Conservation (phyloP, 53 echinoderm and acorn worm species). For the Antedon mediterranea region DNA sequence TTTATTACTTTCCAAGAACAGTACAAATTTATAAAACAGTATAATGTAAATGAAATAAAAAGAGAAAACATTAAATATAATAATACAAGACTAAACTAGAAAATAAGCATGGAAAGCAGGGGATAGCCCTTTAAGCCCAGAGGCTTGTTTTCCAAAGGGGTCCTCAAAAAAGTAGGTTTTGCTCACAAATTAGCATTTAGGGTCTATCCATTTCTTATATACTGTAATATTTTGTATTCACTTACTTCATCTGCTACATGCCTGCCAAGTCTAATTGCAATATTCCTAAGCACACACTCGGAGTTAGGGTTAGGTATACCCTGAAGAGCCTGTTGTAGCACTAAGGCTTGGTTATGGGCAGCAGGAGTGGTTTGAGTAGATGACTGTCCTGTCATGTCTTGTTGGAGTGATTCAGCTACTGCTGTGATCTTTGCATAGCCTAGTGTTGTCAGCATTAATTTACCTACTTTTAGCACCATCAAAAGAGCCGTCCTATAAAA, state of each 20-base stretch:
- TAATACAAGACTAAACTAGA: no score
- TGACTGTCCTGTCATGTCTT: constrained; percentile 37
- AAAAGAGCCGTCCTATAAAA: constrained; percentile 49
- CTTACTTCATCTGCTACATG: constrained; percentile 86
- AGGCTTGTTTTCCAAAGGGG: no score
- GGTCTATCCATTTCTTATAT: no score
- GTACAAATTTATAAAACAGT: no score
- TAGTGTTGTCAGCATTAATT: constrained; percentile 90
- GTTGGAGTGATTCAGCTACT: constrained; percentile 90
- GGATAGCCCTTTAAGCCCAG: no score
- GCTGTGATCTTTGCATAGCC: constrained; percentile 90
- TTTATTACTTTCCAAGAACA: no score
- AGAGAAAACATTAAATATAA: no score
- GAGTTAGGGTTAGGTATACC: constrained; percentile 93
- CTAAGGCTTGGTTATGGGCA: constrained; percentile 86
- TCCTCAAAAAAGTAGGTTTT: no score
- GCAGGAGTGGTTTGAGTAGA: constrained; percentile 6
- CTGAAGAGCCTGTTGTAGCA: constrained; percentile 91
- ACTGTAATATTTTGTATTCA: not conserved
- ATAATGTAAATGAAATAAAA: no score
- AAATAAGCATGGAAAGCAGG: no score
- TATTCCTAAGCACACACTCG: constrained; percentile 88
- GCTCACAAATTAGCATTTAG: no score
- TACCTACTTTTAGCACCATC: constrained; percentile 87
- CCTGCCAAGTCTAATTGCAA: constrained; percentile 77